Percentiles rank a stretch among this genome's conserved stretches.
Conservation (phyloP, 30 jellyfish, hydroid and myxozoan genomes). For the Turritopsis rubra region DNA sequence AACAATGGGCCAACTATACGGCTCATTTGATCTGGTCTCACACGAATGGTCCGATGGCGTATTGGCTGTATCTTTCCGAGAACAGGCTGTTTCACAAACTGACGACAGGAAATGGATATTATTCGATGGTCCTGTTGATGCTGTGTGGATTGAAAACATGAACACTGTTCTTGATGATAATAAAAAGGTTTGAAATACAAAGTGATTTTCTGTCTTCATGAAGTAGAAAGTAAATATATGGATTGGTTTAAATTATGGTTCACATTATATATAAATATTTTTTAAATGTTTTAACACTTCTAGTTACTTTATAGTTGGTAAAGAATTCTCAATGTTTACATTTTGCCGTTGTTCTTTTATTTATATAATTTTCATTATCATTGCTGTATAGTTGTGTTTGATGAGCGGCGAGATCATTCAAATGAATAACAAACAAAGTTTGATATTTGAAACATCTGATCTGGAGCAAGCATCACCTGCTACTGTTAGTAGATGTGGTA, state of each 20-base stretch:
- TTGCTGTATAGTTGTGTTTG: slow-evolving; percentile 64
- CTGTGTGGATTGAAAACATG: slow-evolving; percentile 97
- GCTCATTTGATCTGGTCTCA: slow-evolving; percentile 90
- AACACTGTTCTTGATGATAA: slow-evolving; percentile 94
- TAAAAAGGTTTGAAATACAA: slow-evolving; percentile 51
- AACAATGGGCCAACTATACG: slow-evolving; percentile 91
- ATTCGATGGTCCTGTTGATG: slow-evolving; percentile 98
- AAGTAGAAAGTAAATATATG: too few relatives aligned
- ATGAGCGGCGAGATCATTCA: slow-evolving; percentile 98
- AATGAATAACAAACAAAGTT: slow-evolving; percentile 86
- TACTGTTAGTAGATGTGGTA: slow-evolving; percentile 91
- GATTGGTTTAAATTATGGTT: too few relatives aligned
- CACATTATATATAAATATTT: too few relatives aligned
- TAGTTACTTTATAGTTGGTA: too few relatives aligned
- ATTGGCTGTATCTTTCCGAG: slow-evolving; percentile 77
- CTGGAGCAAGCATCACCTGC: slow-evolving; percentile 98
- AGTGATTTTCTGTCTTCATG: background rate
- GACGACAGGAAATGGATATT: slow-evolving; percentile 89
- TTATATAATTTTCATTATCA: background rate
- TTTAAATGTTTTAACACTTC: too few relatives aligned
- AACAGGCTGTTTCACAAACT: slow-evolving; percentile 81
- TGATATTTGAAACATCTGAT: slow-evolving; percentile 84
- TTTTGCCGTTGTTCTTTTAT: background rate
- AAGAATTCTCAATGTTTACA: too few relatives aligned
- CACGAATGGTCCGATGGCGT: slow-evolving; percentile 99